Evolutionary conservation across 2,888 invertebrate genomes (phyloP).

Genomic region (Hyppa rectilinea): DNA sequence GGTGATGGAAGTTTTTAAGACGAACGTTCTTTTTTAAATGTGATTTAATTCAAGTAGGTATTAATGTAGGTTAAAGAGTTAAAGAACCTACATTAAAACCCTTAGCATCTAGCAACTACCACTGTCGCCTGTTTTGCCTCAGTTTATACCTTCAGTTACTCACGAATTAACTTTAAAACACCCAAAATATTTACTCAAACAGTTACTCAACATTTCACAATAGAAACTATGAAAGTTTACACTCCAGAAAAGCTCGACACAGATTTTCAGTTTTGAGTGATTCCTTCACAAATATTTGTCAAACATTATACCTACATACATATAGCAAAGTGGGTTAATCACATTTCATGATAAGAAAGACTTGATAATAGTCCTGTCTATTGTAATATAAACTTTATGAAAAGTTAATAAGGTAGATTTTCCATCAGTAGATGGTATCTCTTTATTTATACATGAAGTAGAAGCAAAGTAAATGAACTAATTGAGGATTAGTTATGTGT

Average conservation of each 20-base stretch:
- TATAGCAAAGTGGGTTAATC: constrained; percentile 82
- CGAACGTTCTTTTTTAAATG: too few species aligned
- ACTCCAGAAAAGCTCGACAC: constrained; percentile 66
- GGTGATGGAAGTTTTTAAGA: too few species aligned
- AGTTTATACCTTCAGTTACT: not conserved
- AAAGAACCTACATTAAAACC: too few species aligned
- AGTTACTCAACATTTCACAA: constrained; percentile 57
- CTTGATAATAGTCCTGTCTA: constrained; percentile 64
- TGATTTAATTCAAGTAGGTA: too few species aligned
- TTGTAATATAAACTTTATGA: constrained; percentile 50
- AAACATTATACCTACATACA: constrained; percentile 76
- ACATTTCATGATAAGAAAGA: constrained; percentile 80
- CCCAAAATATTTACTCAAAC: constrained; percentile 9
- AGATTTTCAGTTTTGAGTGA: constrained; percentile 74
- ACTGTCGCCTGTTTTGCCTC: not conserved
- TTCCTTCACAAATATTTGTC: constrained; percentile 77
- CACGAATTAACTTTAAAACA: constrained; percentile 14
- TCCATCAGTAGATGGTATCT: constrained; percentile 1
- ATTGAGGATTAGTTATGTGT: constrained; percentile 58
- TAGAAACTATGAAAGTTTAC: constrained; percentile 51
- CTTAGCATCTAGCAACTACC: too few species aligned
- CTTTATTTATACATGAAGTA: constrained; percentile 50
- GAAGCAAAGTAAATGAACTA: constrained; percentile 59
- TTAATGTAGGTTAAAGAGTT: too few species aligned
- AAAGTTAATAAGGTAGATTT: constrained; percentile 8